Evolutionary conservation across 2,888 invertebrate species (phyloP), one percentile per base, ranked within the genome.

Genomic region (Kuschelorhynchus macadamiae): DNA sequence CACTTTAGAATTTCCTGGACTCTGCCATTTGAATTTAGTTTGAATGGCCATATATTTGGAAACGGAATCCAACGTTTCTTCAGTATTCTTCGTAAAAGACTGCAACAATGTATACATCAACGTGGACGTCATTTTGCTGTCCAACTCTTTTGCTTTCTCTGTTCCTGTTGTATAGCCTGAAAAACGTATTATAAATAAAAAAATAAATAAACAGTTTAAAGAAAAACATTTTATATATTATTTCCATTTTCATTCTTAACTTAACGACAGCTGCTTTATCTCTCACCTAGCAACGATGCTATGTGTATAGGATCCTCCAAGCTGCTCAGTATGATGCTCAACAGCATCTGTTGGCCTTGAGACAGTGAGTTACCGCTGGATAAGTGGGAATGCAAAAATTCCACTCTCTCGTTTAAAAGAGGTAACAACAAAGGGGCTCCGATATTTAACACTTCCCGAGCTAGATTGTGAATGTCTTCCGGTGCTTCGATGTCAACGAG

Each of bases 341-440:
- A 80, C 67, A 89, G 84, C 85, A 89, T 86, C 75, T 87, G 85
- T 84, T 89, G 88, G 41, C 90, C 89, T 72, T 85, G 85, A 7
- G 88, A 85, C 7, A 89, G 82, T 41, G 83, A 82, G 12, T 85
- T 84, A 1, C 86, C 86, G 46, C 79, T 79, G 0, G 88, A 86
- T 25, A 89, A 80, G 71, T 89, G 83, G 3, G 86, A 83, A 71
- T 88, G 85, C 30, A 89, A 79, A 47, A 89, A 82, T 73, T 87
- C 86, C 77, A 90, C 85, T 55, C 89, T 82, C 77, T 89, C 88
- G 57, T 84, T 82, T 7, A 89, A 79, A 30, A 88, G 86, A 1
- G 90, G 89, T 30, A 90, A 80, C 14, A 90, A 82, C 61, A 89
- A 79, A 0, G 87, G 84, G 0, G 89, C 88, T 14, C 89, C 89